Conservation (phyloP, 2,113 vertebrate genomes). For the Periophthalmus modestus region DNA sequence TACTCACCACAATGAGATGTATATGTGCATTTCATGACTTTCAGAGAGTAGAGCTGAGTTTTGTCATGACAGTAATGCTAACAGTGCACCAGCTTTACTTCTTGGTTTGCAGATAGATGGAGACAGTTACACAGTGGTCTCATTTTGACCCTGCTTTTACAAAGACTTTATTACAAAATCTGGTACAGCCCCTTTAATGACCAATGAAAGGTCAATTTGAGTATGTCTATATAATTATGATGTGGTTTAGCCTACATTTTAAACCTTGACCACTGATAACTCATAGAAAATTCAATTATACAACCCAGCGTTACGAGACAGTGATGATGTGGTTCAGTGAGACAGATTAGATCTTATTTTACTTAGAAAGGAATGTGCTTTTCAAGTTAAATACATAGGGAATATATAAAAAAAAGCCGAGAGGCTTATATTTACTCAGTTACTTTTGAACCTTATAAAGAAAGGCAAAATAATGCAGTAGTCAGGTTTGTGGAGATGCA, state of each 20-base stretch:
- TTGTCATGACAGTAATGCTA: too few relatives aligned
- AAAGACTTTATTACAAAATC: too few relatives aligned
- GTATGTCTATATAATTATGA: background rate
- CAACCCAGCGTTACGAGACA: background rate
- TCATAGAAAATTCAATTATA: slow-evolving; percentile 17
- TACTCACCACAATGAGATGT: too few relatives aligned
- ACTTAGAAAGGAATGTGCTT: slow-evolving; percentile 27
- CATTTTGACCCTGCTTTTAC: too few relatives aligned
- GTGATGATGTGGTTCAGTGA: background rate
- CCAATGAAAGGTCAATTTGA: background rate
- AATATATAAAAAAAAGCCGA: too few relatives aligned
- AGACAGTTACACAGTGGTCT: too few relatives aligned
- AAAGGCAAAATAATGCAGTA: background rate
- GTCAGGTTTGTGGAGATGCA: background rate
- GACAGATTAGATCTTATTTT: slow-evolving; percentile 17
- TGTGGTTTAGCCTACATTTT: background rate
- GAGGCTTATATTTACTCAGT: background rate
- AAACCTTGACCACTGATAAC: slow-evolving; percentile 1
- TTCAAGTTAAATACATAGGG: background rate
- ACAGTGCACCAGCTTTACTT: too few relatives aligned
- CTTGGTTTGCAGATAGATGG: too few relatives aligned
- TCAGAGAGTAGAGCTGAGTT: too few relatives aligned
- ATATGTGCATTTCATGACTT: too few relatives aligned
- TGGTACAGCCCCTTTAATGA: too few relatives aligned
- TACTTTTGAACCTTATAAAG: background rate